Evolutionary conservation across 64 coral and sea anemone genomes (phyloP).

Genomic region (Catalaphyllia jardinei): DNA sequence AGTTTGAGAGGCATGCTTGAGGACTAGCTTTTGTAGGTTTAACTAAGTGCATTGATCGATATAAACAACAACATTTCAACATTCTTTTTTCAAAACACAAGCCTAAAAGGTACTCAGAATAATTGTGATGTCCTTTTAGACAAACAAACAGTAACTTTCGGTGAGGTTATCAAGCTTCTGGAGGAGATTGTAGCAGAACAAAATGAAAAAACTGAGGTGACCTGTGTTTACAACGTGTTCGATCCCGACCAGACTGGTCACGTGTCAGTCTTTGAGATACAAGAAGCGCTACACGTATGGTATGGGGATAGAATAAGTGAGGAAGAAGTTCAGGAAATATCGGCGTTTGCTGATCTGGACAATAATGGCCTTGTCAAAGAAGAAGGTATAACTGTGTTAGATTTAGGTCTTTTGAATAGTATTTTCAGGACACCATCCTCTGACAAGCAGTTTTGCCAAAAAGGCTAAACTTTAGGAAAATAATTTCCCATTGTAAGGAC

Average conservation of each 20-base stretch:
- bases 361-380: not conserved
- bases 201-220: not conserved
- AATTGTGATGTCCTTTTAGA: not conserved
- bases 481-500: too few species aligned
- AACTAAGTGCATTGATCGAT: too few species aligned
- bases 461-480: too few species aligned
- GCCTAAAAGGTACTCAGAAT: not conserved
- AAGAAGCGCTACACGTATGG: not conserved
- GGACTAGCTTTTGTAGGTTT: too few species aligned
- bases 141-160: slow-evolving; percentile 9
- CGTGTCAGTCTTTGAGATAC: not conserved
- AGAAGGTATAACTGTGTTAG: not conserved
- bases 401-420: too few species aligned
- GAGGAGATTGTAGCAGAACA: not conserved
- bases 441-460: too few species aligned
- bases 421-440: too few species aligned
- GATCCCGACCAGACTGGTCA: slow-evolving; percentile 1
- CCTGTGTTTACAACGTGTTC: slow-evolving; percentile 20
- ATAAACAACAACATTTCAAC: too few species aligned
- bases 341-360: not conserved
- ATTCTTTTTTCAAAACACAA: too few species aligned
- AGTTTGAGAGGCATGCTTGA: too few species aligned
- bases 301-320: not conserved
- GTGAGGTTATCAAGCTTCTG: slow-evolving; percentile 15
- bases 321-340: not conserved